Conservation (phyloP, 2,113 vertebrate genomes). For the Pterocles gutturalis region DNA sequence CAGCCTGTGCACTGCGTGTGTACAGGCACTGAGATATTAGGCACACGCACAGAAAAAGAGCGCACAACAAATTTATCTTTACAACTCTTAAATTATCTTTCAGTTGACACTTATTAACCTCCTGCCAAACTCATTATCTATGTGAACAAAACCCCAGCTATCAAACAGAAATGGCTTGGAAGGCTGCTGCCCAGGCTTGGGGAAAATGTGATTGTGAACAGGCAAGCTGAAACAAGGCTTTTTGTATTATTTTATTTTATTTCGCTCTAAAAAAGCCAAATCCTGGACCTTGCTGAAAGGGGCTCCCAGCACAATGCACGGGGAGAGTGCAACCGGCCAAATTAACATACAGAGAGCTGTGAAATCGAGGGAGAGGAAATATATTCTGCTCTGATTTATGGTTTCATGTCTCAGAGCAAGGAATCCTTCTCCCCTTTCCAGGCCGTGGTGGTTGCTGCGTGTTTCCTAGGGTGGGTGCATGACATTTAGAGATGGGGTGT, state of each 20-base stretch:
- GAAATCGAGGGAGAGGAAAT: background rate
- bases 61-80: slow-evolving; percentile 67
- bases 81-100: slow-evolving; percentile 70
- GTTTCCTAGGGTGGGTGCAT: background rate
- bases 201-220: background rate
- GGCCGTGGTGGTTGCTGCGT: background rate
- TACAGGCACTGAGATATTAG: background rate
- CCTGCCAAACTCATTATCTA: slow-evolving; percentile 73
- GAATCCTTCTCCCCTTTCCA: background rate
- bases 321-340: background rate
- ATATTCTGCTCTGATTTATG: background rate
- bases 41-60: background rate
- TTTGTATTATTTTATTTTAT: background rate
- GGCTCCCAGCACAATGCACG: background rate
- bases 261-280: background rate
- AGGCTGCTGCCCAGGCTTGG: slow-evolving; percentile 13
- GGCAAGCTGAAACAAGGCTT: slow-evolving; percentile 39
- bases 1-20: background rate
- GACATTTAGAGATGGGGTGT: background rate
- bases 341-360: background rate
- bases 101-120: slow-evolving; percentile 74
- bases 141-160: slow-evolving; percentile 22
- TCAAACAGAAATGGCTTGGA: background rate
- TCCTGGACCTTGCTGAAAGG: background rate
- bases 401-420: background rate